Base-by-base conservation (phyloP, 2,797 vertebrate species). In the Urosaurus nigricauda region DNA sequence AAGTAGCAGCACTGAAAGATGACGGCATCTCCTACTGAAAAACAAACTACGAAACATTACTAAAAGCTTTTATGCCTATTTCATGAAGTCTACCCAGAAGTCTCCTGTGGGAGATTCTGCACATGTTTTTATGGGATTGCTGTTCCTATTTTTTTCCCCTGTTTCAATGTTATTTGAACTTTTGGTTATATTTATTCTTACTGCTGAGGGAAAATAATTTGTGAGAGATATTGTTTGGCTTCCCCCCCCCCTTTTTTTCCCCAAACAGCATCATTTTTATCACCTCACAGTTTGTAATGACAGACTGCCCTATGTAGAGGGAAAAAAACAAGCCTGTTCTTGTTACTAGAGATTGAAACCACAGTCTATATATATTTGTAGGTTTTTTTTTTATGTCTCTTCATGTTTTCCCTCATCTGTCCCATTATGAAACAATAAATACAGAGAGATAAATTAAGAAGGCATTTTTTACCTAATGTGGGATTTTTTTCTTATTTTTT, bases 31-130 rank as follows among this genome's bases (percentile, higher is more conserved):
- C 81, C 17, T 19, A 37, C 58, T 85, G 92, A 91, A 60, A 74
- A 65, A 56, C 29, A 79, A 60, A 60, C 79, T 77, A 29, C 16
- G 68, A 80, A 73, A 43, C 53, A n/a, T 82, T 77, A 47, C 19
- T 58, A 77, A 47, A 86, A n/a, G 58, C 1, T 47, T 81, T 81
- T 35, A 81, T 74, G 86, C 89, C 26, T 88, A 7, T 79, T 83
- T 85, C 47, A 3, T 0, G 0, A 83, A 65, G 37, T 75, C 2
- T 63, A 68, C 0, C 0, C 68, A 75, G 26, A 83, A n/a, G 8
- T 16, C 14, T 58, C 73, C n/a, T 80, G 37, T 8, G 65, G 19
- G 21, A 19, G 26, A 65, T 77, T 53, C 40, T 83, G 12, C 0
- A 19, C 80, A 37, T 53, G 63, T 21, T 79, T 79, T 65, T 73